Base-by-base conservation (phyloP, 2,797 vertebrate species). In the Schizothorax lantsangensis region DNA sequence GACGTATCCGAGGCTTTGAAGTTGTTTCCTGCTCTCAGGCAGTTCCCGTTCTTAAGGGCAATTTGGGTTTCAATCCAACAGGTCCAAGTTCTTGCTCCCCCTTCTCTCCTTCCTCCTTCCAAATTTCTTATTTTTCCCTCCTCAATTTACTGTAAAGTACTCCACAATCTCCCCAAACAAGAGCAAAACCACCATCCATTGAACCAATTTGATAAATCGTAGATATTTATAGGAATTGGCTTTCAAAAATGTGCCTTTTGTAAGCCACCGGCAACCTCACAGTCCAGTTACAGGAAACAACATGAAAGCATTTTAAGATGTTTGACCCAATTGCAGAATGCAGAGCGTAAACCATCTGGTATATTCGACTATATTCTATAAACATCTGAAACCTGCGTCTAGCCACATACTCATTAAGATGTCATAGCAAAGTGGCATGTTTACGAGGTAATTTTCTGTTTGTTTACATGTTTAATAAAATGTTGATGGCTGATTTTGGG, bases 1-100 rank as follows among this genome's bases (percentile, higher is more conserved):
- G 74, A 89, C 73, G 73, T 86, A 88, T 86, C 81, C 85, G 69
- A 64, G 74, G 83, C 91, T 91, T 91, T 91, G 90, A 91, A 89
- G 91, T 88, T 59, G 84, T 88, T 91, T 91, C 91, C 91, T 91
- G 91, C 90, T 89, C 79, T 85, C 47, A 88, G 91, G 90, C 91
- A 88, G 85, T 91, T 91, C 89, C 89, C 89, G 81, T 90, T 88
- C 84, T 88, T 81, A 86, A 85, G 81, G 78, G 73, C 87, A 89
- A 88, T 90, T 89, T 86, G 43, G 83, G 79, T 78, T 80, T 89
- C 86, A 86, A 40, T 89, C 79, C 80, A 86, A 87, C 86, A 86
- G 79, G 88, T 88, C 81, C 81, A 83, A 88, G 52, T 81, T 77
- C 84, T 88, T 73, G 64, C 81, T 71, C 45, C 40, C 52, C 73